Conservation (phyloP, 2,797 vertebrate genomes). For the Hemibagrus guttatus region DNA sequence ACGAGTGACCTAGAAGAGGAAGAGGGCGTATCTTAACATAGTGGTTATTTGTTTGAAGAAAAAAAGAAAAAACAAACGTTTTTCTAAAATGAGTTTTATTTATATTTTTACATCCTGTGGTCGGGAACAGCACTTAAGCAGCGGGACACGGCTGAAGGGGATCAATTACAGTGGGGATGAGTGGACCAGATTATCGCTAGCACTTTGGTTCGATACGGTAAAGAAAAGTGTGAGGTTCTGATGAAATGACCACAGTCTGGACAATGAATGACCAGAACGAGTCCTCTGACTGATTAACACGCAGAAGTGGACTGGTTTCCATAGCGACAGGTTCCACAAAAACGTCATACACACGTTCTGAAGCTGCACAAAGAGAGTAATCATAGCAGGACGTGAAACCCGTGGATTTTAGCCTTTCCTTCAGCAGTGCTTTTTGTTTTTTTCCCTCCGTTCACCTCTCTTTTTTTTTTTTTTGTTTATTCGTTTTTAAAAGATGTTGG, state of each 20-base stretch:
- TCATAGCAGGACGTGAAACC: no score
- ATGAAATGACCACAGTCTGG: neutral
- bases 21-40: neutral
- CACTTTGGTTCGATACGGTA: neutral
- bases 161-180: neutral
- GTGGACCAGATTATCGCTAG: neutral
- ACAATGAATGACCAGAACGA: neutral
- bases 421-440: neutral
- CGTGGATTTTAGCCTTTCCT: neutral
- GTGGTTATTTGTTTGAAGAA: neutral
- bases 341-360: neutral
- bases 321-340: neutral
- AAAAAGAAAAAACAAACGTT: no score
- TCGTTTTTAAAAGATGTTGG: neutral
- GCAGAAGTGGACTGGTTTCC: neutral
- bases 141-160: neutral
- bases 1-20: slow-evolving; percentile 2
- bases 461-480: neutral
- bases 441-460: slow-evolving; percentile 3
- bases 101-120: slow-evolving; percentile 17
- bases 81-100: neutral
- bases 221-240: neutral
- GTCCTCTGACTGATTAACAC: neutral
- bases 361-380: no score
- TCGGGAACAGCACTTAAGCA: slow-evolving; percentile 11